Conservation (phyloP, 1,140 invertebrate genomes). For the Campoletis sonorensis region DNA sequence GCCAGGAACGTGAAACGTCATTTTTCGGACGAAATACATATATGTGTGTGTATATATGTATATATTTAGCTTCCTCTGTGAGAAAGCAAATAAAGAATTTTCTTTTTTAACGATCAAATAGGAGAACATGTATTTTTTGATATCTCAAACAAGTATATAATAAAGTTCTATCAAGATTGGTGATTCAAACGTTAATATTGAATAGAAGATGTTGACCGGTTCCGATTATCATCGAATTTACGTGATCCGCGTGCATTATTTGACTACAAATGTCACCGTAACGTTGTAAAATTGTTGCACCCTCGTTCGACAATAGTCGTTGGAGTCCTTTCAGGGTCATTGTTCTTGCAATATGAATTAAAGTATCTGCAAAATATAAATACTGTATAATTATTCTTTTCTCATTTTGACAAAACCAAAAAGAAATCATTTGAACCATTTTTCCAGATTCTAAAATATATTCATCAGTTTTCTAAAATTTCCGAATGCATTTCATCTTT, state of each 20-base stretch:
- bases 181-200: constrained; percentile 76
- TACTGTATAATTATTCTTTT: too few relatives aligned
- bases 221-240: constrained; percentile 79
- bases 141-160: constrained; percentile 31
- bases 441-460: too few relatives aligned
- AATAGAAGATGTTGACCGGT: constrained; percentile 79
- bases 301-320: constrained; percentile 74
- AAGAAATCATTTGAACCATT: too few relatives aligned
- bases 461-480: too few relatives aligned
- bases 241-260: constrained; percentile 79
- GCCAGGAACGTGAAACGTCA: constrained; percentile 32
- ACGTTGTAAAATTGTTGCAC: constrained; percentile 70
- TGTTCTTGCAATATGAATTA: constrained; percentile 75
- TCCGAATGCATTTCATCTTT: too few relatives aligned
- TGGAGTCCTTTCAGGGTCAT: constrained; percentile 75
- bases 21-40: constrained; percentile 17
- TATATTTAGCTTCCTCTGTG: constrained; percentile 12
- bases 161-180: constrained; percentile 25
- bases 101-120: constrained; percentile 35
- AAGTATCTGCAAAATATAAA: constrained; percentile 69
- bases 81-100: constrained; percentile 29
- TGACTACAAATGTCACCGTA: constrained; percentile 78
- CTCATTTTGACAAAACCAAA: too few relatives aligned
- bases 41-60: constrained; percentile 13
- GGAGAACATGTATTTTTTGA: constrained; percentile 25